Base-by-base conservation (phyloP, 2,888 invertebrate species). In the Mylabris sibirica region DNA sequence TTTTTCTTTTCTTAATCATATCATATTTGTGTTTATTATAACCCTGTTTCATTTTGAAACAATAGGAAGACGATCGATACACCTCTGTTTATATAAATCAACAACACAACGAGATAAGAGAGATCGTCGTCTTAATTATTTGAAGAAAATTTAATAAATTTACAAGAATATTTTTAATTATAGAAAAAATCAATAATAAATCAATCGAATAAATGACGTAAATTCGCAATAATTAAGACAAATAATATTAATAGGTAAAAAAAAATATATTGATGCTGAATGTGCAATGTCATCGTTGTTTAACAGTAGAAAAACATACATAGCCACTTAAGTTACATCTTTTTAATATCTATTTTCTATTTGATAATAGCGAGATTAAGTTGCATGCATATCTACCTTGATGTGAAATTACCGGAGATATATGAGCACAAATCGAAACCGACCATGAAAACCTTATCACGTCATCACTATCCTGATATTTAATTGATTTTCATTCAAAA, bases 301-400 rank as follows among this genome's bases (percentile, higher is more conserved):
- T 22, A 61, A 69, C 69, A 69, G 30, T 49, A 49, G 66, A 53
- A 69, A 67, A 77, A 78, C 77, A 78, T 75, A 78, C 72, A 76
- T 78, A 72, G 73, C 75, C 77, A 78, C 77, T 78, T 78, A 78
- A 73, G 69, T 72, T 74, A 78, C 77, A 77, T 78, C 77, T 77
- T 75, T 49, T 74, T 74, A 75, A 75, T 77, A 69, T 70, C 70
- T 68, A 71, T 74, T 70, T 71, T 68, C 67, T 63, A 65, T 63
- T 30, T 70, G 71, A 74, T 74, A 72, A 73, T 68, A 59, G 64
- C 35, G 62, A 73, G 73, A 73, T 73, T 73, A 63, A 70, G 53
- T 70, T 69, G 69, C 71, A 68, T 65, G 66, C 34, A 70, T 30
- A n/a, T 64, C 62, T 59, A 69, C 69, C 70, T 72, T 70, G 72